Evolutionary conservation across 37 sponge, comb jelly and placozoan genomes (phyloP).

Genomic region (Theonella swinhoei): DNA sequence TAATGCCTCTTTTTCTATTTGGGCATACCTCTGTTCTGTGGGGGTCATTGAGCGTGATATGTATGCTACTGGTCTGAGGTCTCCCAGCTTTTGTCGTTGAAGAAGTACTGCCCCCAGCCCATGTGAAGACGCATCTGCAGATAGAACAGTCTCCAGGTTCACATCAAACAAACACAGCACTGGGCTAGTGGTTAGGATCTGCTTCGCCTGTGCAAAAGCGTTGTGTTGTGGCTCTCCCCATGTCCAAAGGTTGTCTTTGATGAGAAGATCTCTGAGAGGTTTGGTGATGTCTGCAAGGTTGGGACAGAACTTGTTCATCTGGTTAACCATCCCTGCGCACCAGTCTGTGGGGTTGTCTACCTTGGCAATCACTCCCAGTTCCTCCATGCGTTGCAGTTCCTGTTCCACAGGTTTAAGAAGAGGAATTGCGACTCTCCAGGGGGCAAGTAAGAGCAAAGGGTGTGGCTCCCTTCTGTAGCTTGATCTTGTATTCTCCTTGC

Average conservation of each 20-base stretch:
- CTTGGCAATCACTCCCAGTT: constrained; percentile 31
- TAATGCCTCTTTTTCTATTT: no score
- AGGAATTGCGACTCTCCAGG: constrained; percentile 35
- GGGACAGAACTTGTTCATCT: constrained; percentile 32
- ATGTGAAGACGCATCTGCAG: no score
- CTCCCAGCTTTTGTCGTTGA: constrained; percentile 29
- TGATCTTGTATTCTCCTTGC: constrained; percentile 30
- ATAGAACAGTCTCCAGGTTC: no score
- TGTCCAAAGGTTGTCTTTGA: no score
- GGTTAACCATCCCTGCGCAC: constrained; percentile 40
- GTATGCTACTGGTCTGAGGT: no score
- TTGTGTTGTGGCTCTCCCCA: no score
- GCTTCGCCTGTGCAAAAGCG: no score
- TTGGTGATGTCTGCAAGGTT: constrained; percentile 10
- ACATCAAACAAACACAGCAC: no score
- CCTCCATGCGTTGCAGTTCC: constrained; percentile 49
- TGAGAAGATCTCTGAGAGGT: constrained; percentile 24
- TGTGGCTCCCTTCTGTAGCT: no score
- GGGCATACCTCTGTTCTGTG: constrained; percentile 36
- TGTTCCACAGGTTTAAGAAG: constrained; percentile 17
- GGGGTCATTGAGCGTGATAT: constrained; percentile 37
- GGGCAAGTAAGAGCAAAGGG: no score
- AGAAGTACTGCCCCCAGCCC: constrained; percentile 10
- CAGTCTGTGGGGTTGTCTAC: no score
- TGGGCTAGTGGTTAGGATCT: no score